These are phyloP conservation scores for Agriopis leucophaearia DNA, from an alignment of 2,888 invertebrate genomes.

Conservation along the genomic window DNA sequence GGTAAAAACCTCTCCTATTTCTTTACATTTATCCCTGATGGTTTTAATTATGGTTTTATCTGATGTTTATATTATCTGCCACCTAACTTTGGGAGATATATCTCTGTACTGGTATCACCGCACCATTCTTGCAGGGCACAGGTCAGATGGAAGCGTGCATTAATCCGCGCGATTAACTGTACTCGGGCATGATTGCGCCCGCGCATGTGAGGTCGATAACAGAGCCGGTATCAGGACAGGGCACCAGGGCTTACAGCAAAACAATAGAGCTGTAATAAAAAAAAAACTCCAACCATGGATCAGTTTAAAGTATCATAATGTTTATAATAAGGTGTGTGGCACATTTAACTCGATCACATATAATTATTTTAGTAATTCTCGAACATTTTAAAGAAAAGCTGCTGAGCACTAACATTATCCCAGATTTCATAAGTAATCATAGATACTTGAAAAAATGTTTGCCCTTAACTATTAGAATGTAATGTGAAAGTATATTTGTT, in stretches of 20 bases:
- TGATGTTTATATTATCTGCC: no score
- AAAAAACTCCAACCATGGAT: not conserved
- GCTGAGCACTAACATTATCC: no score
- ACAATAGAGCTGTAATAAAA: not conserved
- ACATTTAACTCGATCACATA: no score
- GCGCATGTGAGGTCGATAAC: constrained; percentile 42
- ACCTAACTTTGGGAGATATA: not conserved
- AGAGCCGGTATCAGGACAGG: constrained; percentile 3
- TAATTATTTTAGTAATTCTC: no score
- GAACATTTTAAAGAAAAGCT: no score
- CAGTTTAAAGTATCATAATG: not conserved
- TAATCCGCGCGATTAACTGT: constrained; percentile 51
- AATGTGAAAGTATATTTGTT: no score
- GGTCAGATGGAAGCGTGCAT: constrained; percentile 45
- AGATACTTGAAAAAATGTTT: no score
- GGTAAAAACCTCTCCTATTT: no score
- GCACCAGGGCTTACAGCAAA: not conserved
- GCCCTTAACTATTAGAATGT: no score
- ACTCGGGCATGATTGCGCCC: constrained; percentile 41
- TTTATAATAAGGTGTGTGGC: not conserved
- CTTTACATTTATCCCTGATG: no score
- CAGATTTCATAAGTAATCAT: no score
- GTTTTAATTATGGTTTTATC: no score
- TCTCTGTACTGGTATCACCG: constrained; percentile 15
- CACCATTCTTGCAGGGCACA: constrained; percentile 34